Conservation (phyloP, 1,140 invertebrate species). For the Dreissena polymorpha region DNA sequence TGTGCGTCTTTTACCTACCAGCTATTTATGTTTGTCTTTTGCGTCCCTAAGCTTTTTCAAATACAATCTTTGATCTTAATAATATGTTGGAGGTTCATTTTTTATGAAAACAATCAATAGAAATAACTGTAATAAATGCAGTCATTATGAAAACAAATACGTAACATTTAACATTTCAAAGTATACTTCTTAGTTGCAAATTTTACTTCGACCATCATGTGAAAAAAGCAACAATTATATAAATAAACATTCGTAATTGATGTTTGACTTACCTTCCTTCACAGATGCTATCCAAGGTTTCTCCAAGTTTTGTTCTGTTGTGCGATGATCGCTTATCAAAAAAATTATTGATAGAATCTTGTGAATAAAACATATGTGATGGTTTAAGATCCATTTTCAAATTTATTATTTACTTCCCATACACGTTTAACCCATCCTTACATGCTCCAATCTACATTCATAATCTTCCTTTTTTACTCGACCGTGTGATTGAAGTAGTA, state of each 20-base stretch:
- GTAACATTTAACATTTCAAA: neutral
- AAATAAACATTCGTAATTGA: neutral
- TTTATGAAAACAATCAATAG: too few species aligned
- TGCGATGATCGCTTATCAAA: slow-evolving; percentile 36
- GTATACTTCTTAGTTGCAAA: neutral
- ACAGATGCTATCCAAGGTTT: slow-evolving; percentile 40
- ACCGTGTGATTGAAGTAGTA: too few species aligned
- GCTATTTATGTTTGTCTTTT: too few species aligned
- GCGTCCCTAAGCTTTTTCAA: too few species aligned
- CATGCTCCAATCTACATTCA: too few species aligned
- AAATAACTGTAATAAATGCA: too few species aligned
- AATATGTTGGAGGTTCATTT: too few species aligned
- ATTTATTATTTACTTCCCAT: too few species aligned
- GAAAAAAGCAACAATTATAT: neutral
- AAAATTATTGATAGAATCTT: slow-evolving; percentile 51
- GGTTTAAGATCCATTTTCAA: slow-evolving; percentile 33
- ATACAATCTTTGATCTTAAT: too few species aligned
- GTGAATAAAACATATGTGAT: slow-evolving; percentile 31
- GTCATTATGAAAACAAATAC: neutral
- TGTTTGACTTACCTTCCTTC: slow-evolving; percentile 21
- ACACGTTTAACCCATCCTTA: too few species aligned
- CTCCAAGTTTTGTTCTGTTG: slow-evolving; percentile 21
- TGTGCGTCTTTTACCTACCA: too few species aligned
- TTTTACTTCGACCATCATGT: neutral
- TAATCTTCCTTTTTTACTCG: too few species aligned